A percentile compares a stretch with the other conserved stretches of the same genome.
Conservation (phyloP, 2,888 invertebrate species). For the Gnatocerus cornutus region DNA sequence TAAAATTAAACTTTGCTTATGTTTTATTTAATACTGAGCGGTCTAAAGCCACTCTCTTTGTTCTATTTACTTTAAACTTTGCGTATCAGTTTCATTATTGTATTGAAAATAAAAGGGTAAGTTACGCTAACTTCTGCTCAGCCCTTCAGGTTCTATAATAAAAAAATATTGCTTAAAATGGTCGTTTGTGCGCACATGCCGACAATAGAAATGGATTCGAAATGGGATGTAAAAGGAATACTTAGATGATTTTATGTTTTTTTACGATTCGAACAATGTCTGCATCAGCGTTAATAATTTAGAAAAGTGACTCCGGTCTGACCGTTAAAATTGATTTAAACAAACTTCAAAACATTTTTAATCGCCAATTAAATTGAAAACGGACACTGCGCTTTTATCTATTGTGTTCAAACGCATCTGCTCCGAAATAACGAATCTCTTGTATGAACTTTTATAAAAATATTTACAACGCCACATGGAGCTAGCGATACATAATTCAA, state of each 20-base stretch:
- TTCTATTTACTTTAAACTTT: constrained; percentile 13
- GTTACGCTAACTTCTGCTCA: constrained; percentile 9
- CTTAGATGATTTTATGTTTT: constrained; percentile 29
- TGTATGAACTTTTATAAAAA: background rate
- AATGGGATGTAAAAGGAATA: constrained; percentile 33
- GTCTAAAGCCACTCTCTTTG: constrained; percentile 7
- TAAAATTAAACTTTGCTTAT: constrained; percentile 17
- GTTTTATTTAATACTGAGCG: background rate
- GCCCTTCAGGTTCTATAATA: constrained; percentile 24
- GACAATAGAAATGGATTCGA: constrained; percentile 32
- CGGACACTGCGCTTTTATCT: no score
- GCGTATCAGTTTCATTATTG: background rate
- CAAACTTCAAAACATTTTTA: no score
- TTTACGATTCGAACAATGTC: constrained; percentile 25
- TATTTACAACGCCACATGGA: background rate
- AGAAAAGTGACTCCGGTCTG: constrained; percentile 7
- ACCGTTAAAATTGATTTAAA: no score
- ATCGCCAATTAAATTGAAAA: no score
- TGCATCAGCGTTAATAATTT: constrained; percentile 21
- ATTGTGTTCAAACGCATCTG: no score
- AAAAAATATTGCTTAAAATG: constrained; percentile 29
- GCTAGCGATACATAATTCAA: background rate
- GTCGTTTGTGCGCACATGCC: constrained; percentile 27
- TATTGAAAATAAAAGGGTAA: constrained; percentile 3
- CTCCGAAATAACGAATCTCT: background rate